Evolutionary conservation across 2,888 invertebrate species (phyloP).

Genomic region (Leptopilina drosophilae): DNA sequence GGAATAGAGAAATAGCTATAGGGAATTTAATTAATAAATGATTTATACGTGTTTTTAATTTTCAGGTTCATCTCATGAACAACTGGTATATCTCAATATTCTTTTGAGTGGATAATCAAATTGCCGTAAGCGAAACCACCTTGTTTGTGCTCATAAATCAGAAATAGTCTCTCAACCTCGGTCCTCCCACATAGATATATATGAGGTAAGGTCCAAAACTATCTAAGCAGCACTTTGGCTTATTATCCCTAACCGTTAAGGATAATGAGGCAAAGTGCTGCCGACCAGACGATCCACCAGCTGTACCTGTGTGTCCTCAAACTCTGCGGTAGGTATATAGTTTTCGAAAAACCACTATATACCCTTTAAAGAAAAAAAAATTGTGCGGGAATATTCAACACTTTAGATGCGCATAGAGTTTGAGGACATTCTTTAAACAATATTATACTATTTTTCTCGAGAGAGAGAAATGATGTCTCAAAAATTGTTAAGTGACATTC

Average conservation of each 20-base stretch:
- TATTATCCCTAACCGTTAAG: constrained; percentile 17
- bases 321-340: constrained; percentile 52
- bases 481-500: background rate
- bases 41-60: constrained; percentile 17
- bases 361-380: constrained; percentile 44
- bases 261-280: constrained; percentile 37
- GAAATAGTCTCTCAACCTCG: constrained; percentile 52
- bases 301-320: constrained; percentile 21
- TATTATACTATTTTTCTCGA: background rate
- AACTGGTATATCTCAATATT: constrained; percentile 42
- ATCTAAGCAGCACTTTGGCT: constrained; percentile 9
- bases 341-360: constrained; percentile 41
- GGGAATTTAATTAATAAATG: too few species aligned
- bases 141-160: constrained; percentile 62
- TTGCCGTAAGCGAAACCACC: constrained; percentile 55
- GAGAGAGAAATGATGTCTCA: background rate
- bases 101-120: constrained; percentile 45
- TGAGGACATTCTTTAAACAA: background rate
- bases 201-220: background rate
- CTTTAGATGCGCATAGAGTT: background rate
- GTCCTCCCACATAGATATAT: constrained; percentile 31
- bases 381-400: constrained; percentile 11
- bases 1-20: too few species aligned
- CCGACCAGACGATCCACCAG: constrained; percentile 25
- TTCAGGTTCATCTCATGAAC: constrained; percentile 29